Conservation (phyloP, 2,888 invertebrate genomes). For the Panopea generosa region DNA sequence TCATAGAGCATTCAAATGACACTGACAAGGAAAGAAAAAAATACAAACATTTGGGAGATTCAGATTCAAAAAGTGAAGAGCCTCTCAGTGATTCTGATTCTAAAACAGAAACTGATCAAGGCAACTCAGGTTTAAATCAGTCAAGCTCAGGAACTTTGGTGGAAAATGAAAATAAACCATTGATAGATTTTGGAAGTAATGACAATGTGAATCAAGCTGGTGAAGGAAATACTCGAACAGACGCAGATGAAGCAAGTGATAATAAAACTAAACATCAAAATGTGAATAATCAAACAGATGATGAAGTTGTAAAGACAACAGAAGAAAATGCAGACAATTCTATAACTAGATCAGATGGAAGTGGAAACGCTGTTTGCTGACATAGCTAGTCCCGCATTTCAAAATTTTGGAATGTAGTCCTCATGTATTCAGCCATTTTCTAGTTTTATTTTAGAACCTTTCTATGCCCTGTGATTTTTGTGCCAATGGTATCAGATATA, state of each 20-base stretch:
- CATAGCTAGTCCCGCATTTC: not conserved
- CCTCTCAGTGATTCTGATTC: slow-evolving; percentile 1
- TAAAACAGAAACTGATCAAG: not conserved
- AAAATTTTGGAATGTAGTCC: not conserved
- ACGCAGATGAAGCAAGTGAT: no score
- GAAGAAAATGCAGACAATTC: not conserved
- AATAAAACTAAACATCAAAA: no score
- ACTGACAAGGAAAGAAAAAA: slow-evolving; percentile 10
- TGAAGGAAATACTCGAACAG: no score
- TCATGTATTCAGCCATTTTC: no score
- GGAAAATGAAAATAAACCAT: slow-evolving; percentile 2
- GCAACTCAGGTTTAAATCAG: no score
- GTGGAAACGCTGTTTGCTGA: slow-evolving; percentile 35
- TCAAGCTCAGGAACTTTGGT: no score
- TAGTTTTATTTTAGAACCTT: no score
- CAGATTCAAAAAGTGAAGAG: not conserved
- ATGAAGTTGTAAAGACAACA: not conserved
- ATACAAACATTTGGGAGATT: slow-evolving; percentile 30
- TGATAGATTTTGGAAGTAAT: slow-evolving; percentile 31
- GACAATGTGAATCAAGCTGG: not conserved
- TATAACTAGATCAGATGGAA: not conserved
- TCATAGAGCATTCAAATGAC: slow-evolving; percentile 30
- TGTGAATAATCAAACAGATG: not conserved
- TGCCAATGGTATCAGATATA: no score
- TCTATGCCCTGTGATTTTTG: no score